These are phyloP conservation scores for Temnopleurus reevesii DNA, from an alignment of 53 echinoderm and acorn worm genomes.

Conservation along the genomic window DNA sequence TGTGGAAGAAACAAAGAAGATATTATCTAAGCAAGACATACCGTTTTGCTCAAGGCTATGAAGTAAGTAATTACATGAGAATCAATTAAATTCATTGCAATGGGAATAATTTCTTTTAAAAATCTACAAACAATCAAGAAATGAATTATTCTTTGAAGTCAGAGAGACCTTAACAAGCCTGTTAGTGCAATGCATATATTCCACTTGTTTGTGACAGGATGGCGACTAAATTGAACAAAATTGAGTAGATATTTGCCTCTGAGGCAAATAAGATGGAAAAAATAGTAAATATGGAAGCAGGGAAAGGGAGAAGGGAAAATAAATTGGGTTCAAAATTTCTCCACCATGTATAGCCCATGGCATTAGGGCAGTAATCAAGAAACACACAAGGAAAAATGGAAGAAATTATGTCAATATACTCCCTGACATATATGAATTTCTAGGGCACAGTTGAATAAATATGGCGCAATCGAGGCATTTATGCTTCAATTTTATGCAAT, in stretches of 20 bases:
- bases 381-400: neutral
- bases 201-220: constrained; percentile 26
- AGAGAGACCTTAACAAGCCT: constrained; percentile 1
- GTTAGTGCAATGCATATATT: neutral
- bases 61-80: neutral
- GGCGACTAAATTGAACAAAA: constrained; percentile 25
- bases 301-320: neutral
- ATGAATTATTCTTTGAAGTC: neutral
- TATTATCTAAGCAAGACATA: no score
- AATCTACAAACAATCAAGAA: neutral
- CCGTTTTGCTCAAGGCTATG: no score
- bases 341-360: constrained; percentile 11
- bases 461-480: neutral
- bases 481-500: neutral
- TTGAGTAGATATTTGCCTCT: constrained; percentile 42
- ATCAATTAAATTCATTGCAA: neutral
- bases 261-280: neutral
- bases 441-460: constrained; percentile 27
- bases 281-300: neutral
- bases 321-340: constrained; percentile 21
- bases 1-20: no score
- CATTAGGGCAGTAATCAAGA: neutral
- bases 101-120: neutral
- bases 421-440: constrained; percentile 28
- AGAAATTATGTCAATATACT: constrained; percentile 52